Percentiles rank a stretch among this genome's conserved stretches.
These are phyloP conservation scores for Drosophila limbata DNA, from an alignment of 2,888 invertebrate genomes.

Conservation along the genomic window DNA sequence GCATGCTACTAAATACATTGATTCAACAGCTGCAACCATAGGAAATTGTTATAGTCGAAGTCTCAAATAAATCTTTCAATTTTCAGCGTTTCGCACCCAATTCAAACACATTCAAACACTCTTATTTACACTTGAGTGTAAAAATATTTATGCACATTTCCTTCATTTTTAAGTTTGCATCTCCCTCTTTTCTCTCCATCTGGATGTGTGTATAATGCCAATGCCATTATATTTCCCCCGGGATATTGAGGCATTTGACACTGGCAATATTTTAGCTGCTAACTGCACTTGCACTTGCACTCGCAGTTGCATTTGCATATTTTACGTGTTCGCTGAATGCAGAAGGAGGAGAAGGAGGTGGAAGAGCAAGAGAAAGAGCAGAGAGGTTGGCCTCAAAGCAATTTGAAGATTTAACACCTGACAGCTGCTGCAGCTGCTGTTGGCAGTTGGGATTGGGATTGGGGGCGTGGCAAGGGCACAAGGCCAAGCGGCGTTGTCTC, in stretches of 20 bases:
- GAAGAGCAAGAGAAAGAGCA: neutral
- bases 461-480: slow-evolving; percentile 43
- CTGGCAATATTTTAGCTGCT: slow-evolving; percentile 75
- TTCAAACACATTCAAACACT: slow-evolving; percentile 15
- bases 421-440: slow-evolving; percentile 43
- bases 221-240: slow-evolving; percentile 56
- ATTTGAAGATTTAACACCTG: slow-evolving; percentile 75
- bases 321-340: slow-evolving; percentile 43
- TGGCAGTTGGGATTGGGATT: slow-evolving; percentile 33
- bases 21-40: neutral
- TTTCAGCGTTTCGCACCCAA: slow-evolving; percentile 13
- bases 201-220: slow-evolving; percentile 28
- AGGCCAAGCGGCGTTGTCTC: slow-evolving; percentile 45
- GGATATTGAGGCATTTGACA: slow-evolving; percentile 65
- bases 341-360: neutral
- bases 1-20: neutral
- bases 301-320: slow-evolving; percentile 67
- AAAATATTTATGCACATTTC: slow-evolving; percentile 45
- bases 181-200: neutral
- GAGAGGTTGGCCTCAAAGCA: slow-evolving; percentile 59
- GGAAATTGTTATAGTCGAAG: slow-evolving; percentile 7
- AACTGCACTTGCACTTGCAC: slow-evolving; percentile 53
- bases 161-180: neutral
- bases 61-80: slow-evolving; percentile 31
- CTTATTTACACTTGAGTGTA: slow-evolving; percentile 42